Evolutionary conservation across 2,797 vertebrate genomes (phyloP).

Genomic region (Hipposideros larvatus): DNA sequence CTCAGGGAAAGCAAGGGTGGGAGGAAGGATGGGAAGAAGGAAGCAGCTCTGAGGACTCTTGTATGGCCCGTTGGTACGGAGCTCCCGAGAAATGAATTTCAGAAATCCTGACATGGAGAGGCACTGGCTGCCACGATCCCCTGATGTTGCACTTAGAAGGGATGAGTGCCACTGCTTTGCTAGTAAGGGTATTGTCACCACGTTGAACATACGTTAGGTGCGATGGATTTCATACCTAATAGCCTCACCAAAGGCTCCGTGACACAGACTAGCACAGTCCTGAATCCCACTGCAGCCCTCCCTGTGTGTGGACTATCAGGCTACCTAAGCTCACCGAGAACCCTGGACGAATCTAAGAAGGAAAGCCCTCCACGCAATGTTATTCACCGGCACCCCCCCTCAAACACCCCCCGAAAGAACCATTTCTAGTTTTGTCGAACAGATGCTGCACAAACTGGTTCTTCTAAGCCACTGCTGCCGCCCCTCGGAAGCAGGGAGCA

Average conservation of each 20-base stretch:
- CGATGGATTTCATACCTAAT: neutral
- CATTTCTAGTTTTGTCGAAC: no score
- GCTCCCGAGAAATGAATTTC: accelerated
- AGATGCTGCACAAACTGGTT: neutral
- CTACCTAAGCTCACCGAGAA: accelerated
- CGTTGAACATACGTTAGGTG: neutral
- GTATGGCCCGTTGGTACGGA: accelerated
- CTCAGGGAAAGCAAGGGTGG: accelerated
- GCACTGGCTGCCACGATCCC: accelerated
- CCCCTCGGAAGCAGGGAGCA: accelerated
- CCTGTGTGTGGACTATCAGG: accelerated
- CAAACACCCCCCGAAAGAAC: neutral
- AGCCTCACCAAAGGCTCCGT: neutral
- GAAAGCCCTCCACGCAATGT: accelerated
- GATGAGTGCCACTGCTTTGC: accelerated
- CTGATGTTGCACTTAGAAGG: neutral
- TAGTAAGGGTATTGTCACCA: accelerated
- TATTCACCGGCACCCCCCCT: accelerated
- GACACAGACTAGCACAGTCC: accelerated
- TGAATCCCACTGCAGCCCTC: accelerated
- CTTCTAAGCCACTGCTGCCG: accelerated
- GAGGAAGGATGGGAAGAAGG: neutral
- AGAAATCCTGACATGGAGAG: neutral
- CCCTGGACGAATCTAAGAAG: no score
- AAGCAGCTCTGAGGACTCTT: accelerated